Evolutionary conservation across 1,140 invertebrate species (phyloP).

Genomic region (Vanessa tameamea): DNA sequence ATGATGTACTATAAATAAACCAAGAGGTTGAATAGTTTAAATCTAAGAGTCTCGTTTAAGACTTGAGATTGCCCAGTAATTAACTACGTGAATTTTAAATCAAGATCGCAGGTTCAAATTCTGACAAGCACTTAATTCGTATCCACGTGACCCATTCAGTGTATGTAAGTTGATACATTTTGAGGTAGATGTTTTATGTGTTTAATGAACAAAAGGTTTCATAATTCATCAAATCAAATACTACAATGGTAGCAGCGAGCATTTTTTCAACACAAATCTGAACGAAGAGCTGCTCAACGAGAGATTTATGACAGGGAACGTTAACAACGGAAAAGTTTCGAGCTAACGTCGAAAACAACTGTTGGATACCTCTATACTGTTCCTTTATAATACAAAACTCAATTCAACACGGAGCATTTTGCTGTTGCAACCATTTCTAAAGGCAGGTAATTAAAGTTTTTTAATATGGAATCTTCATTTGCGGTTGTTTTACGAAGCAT

Average conservation of each 20-base stretch:
- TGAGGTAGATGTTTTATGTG: background rate
- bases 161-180: background rate
- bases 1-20: no score
- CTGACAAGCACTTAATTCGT: no score
- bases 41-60: no score
- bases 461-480: background rate
- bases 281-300: conserved; percentile 52
- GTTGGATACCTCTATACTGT: conserved; percentile 42
- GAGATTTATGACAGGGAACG: conserved; percentile 59
- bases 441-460: background rate
- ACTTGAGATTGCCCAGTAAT: no score
- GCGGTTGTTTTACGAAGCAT: background rate
- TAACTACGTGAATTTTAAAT: no score
- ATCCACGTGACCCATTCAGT: no score
- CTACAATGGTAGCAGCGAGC: conserved; percentile 45
- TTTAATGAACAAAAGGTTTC: conserved; percentile 6
- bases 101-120: no score
- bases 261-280: conserved; percentile 52
- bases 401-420: conserved; percentile 14
- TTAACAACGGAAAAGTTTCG: conserved; percentile 56
- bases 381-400: conserved; percentile 32
- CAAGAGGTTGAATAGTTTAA: no score
- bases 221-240: conserved; percentile 44
- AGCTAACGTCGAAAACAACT: conserved; percentile 55
- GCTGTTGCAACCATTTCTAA: background rate